Evolutionary conservation across 2,888 invertebrate species (phyloP), one percentile per base, ranked within the genome.

Genomic region (Epinotia brunnichana): DNA sequence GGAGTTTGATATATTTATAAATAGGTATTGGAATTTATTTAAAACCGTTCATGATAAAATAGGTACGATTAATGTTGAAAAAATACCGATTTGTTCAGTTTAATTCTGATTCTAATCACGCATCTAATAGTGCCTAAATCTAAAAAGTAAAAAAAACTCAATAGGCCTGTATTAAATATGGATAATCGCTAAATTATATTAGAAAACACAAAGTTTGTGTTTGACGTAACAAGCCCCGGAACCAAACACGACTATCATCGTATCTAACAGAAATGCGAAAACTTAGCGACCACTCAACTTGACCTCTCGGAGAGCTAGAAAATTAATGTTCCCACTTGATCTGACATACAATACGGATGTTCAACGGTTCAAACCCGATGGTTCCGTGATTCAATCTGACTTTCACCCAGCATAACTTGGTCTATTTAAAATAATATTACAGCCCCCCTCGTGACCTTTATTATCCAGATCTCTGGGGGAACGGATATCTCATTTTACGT

Each of bases 211-310:
- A 69, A 53, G 61, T n/a, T 15, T 44, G 44, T 66, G 24, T 19
- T 59, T 67, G 61, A 68, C 61, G n/a, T 56, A 67, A 54, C 44
- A 62, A 53, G 10, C 19, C 54, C 24, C 35, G 3, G 48, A 57
- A 35, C 11, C 62, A 54, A 71, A 60, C 67, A 67, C 48, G 15
- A 63, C 63, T 73, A 73, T 73, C 63, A 73, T 48, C 62, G 53
- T 73, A 51, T 63, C 51, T 53, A 73, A 59, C 56, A 72, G 48
- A 68, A 69, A 57, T 69, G 39, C 68, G 69, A 68, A 68, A 69
- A 69, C 63, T 69, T 69, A n/a, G n/a, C 48, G 29, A 69, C 63
- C 73, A 69, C 19, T 51, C 39, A 44, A 41, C 54, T 53, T 41
- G 69, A 73, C 53, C 73, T 29, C 62, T 44, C 19, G 0, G 41